These are phyloP conservation scores for Ormyrus thymus DNA, from an alignment of 2,888 invertebrate species.

Conservation along the genomic window DNA sequence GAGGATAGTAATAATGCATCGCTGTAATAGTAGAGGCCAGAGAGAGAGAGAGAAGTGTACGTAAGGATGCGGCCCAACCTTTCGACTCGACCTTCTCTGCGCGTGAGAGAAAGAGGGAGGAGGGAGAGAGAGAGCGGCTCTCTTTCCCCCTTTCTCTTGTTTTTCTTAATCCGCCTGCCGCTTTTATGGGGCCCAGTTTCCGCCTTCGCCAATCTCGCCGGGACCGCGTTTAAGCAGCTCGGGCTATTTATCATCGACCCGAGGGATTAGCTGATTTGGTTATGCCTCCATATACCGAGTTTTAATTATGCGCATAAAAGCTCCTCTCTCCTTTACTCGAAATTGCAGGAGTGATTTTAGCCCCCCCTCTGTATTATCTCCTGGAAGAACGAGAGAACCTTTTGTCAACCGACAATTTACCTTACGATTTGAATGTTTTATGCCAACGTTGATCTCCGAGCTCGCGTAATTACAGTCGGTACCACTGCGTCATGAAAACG, in stretches of 20 bases:
- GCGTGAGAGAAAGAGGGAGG: too few relatives aligned
- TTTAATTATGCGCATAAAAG: too few relatives aligned
- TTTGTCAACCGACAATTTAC: too few relatives aligned
- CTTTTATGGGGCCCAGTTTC: slow-evolving; percentile 50
- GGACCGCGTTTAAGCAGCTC: slow-evolving; percentile 28
- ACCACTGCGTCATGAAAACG: too few relatives aligned
- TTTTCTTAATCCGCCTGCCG: slow-evolving; percentile 32
- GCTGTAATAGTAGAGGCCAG: slow-evolving; percentile 33
- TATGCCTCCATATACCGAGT: slow-evolving; percentile 1
- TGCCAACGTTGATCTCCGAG: too few relatives aligned
- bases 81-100: slow-evolving; percentile 42
- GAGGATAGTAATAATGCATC: slow-evolving; percentile 51
- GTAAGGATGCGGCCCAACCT: slow-evolving; percentile 28
- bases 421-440: too few relatives aligned
- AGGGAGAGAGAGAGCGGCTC: not conserved
- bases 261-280: slow-evolving; percentile 30
- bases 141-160: slow-evolving; percentile 32
- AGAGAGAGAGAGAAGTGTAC: not conserved
- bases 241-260: slow-evolving; percentile 48
- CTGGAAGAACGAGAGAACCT: too few relatives aligned
- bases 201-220: slow-evolving; percentile 42
- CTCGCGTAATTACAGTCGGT: too few relatives aligned
- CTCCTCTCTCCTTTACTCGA: too few relatives aligned
- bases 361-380: too few relatives aligned
- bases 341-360: too few relatives aligned